Percentiles rank a stretch among this genome's conserved stretches.
These are phyloP conservation scores for Corythaeola cristata DNA, from an alignment of 2,113 vertebrate genomes.

Conservation along the genomic window DNA sequence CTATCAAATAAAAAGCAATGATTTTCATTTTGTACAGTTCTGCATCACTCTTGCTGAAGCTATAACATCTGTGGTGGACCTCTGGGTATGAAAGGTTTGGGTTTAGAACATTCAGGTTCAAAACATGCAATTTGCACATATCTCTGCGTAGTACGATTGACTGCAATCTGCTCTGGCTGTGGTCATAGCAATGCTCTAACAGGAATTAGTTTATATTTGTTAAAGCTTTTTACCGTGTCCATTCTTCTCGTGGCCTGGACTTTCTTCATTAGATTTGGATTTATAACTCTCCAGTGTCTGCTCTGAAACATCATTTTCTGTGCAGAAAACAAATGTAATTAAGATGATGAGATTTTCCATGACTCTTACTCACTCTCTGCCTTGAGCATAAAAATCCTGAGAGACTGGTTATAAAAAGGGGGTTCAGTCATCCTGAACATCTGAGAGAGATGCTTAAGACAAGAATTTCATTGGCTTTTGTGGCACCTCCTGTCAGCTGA, in stretches of 20 bases:
- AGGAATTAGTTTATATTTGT: not conserved
- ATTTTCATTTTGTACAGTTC: not conserved
- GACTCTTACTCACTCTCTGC: not conserved
- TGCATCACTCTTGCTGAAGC: not conserved
- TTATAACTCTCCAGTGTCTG: slow-evolving; percentile 86
- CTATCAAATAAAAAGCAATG: not conserved
- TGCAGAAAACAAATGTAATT: not conserved
- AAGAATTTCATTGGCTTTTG: not conserved
- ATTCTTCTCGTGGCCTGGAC: slow-evolving; percentile 66
- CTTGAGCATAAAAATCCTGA: not conserved
- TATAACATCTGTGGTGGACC: not conserved
- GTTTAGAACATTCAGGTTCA: not conserved
- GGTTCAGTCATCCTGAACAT: not conserved
- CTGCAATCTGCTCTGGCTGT: not conserved
- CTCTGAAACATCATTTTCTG: slow-evolving; percentile 88
- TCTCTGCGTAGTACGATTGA: not conserved
- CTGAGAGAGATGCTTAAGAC: not conserved
- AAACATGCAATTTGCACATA: not conserved
- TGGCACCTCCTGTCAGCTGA: not conserved
- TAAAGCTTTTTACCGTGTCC: slow-evolving; percentile 69
- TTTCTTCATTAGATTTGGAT: slow-evolving; percentile 87
- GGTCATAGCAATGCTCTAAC: not conserved
- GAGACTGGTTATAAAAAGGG: not conserved
- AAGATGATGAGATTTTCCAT: not conserved
- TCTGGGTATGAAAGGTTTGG: not conserved